phyloP scores from a whole-genome alignment of 2,797 vertebrate species.

The Heteromormyrus szaboi region DNA sequence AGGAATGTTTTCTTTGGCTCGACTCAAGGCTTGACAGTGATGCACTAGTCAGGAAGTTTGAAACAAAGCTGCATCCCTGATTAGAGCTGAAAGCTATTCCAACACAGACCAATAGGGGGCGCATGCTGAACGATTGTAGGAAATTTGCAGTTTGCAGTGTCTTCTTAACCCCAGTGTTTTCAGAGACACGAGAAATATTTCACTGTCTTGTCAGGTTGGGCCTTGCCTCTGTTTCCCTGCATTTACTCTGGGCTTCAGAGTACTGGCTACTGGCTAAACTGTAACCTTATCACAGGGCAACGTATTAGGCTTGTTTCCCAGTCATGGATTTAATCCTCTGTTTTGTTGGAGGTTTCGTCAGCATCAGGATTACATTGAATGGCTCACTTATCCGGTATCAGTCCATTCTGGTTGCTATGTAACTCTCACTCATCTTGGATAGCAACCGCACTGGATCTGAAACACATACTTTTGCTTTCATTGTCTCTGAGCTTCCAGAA shows the following conservation, averaged over 20 bases:
- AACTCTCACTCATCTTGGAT: neutral
- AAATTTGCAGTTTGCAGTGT: neutral
- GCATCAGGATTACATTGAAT: neutral
- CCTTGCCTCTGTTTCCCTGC: neutral
- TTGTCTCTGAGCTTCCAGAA: neutral
- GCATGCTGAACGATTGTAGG: neutral
- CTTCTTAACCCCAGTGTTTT: neutral
- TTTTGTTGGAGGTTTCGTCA: neutral
- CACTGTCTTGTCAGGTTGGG: constrained; percentile 12
- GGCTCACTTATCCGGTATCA: neutral
- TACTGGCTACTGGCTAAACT: neutral
- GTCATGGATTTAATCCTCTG: neutral
- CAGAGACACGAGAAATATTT: constrained; percentile 32
- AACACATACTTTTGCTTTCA: neutral
- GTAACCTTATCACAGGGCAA: neutral
- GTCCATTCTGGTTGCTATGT: neutral
- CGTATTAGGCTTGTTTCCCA: neutral
- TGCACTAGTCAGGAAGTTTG: neutral
- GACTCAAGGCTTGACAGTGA: neutral
- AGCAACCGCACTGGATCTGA: neutral
- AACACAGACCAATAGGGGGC: neutral
- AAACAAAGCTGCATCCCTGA: neutral
- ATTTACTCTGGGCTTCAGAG: neutral
- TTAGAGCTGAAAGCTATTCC: neutral
- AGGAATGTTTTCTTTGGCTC: neutral